Percentiles rank a stretch among this genome's conserved stretches.
phyloP scores from a whole-genome alignment of 2,888 invertebrate genomes.

The Polymixis flavicincta region DNA sequence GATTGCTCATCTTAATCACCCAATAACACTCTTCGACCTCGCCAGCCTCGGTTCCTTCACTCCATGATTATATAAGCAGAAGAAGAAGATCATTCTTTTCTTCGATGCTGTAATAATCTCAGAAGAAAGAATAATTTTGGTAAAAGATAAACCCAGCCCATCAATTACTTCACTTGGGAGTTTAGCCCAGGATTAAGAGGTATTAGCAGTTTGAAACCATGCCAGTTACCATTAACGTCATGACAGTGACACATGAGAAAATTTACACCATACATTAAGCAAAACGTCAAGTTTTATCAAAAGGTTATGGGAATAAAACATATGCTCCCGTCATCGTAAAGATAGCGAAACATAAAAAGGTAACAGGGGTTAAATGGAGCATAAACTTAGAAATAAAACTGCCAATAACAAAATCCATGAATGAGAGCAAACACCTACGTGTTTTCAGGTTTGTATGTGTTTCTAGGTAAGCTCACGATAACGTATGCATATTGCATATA shows the following conservation, averaged over 20 bases:
- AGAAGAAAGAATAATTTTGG: neutral
- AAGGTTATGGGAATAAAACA: conserved; percentile 3
- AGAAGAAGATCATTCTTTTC: neutral
- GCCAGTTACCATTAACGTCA: neutral
- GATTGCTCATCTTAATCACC: neutral
- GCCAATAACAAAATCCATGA: conserved; percentile 50
- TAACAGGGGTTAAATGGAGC: conserved; percentile 38
- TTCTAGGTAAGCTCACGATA: conserved; percentile 35
- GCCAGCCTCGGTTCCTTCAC: neutral
- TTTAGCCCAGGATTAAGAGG: conserved; percentile 10
- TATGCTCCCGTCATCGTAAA: conserved; percentile 31
- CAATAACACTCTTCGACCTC: neutral
- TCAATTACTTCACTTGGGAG: neutral
- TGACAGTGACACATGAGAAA: conserved; percentile 1
- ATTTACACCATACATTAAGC: neutral
- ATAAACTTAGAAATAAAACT: conserved; percentile 52
- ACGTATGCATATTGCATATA: conserved; percentile 46
- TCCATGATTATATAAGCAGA: neutral
- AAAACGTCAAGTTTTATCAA: conserved; percentile 13
- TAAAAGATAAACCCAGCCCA: conserved; percentile 1
- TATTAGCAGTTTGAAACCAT: conserved; percentile 15
- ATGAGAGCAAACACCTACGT: conserved; percentile 33
- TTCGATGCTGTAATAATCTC: neutral
- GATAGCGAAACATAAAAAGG: conserved; percentile 29
- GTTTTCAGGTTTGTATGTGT: conserved; percentile 36